Percentiles rank a stretch among this genome's conserved stretches.
phyloP scores from a whole-genome alignment of 2,113 vertebrate species.

The Rana temporaria region DNA sequence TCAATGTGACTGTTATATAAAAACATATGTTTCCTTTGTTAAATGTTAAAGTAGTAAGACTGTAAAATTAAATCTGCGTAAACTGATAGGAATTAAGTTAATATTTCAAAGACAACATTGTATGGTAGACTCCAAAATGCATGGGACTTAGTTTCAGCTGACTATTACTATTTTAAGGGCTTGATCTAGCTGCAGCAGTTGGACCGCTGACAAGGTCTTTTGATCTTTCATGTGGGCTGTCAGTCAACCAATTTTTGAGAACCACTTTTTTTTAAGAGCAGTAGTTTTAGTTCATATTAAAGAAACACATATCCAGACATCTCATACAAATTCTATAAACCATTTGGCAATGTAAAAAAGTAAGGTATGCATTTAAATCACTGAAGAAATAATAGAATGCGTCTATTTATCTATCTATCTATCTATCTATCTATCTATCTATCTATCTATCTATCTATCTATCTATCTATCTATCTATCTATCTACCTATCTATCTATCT shows the following conservation, averaged over 20 bases:
- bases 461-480: neutral
- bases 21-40: too few species aligned
- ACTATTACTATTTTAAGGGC: neutral
- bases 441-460: neutral
- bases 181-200: constrained; percentile 4
- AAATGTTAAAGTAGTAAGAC: too few species aligned
- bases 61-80: too few species aligned
- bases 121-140: constrained; percentile 8
- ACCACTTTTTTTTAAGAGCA: neutral
- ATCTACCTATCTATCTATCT: neutral
- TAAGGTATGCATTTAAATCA: too few species aligned
- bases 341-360: too few species aligned
- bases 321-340: neutral
- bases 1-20: too few species aligned
- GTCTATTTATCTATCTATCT: constrained; percentile 11
- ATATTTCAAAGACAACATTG: neutral
- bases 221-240: constrained; percentile 42
- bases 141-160: neutral
- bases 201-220: neutral
- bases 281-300: neutral
- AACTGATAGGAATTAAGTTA: neutral
- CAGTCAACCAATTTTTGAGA: constrained; percentile 8
- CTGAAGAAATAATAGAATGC: neutral
- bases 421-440: constrained; percentile 13
- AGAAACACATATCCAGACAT: neutral